Conservation (phyloP, 2,113 vertebrate genomes). For the Apteryx owenii region DNA sequence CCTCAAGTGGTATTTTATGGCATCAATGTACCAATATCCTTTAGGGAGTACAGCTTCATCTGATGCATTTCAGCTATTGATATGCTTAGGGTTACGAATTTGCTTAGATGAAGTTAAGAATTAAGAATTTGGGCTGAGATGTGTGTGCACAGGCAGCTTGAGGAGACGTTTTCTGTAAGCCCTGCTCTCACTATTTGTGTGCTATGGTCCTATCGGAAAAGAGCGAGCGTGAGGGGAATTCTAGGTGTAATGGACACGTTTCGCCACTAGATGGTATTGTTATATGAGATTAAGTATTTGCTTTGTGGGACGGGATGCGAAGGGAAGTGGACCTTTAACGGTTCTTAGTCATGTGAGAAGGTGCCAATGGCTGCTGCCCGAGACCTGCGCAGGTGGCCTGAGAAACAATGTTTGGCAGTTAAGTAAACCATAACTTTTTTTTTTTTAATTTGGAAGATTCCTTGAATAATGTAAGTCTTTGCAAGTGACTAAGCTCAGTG, state of each 20-base stretch:
- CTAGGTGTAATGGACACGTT: conserved; percentile 26
- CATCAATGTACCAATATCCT: neutral
- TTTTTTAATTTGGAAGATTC: neutral
- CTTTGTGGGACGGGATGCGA: neutral
- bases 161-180: neutral
- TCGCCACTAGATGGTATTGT: conserved; percentile 67
- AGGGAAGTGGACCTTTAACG: neutral
- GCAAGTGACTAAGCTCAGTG: neutral
- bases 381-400: neutral
- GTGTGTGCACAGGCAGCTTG: neutral
- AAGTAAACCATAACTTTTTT: neutral
- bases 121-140: neutral
- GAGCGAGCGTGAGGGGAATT: neutral
- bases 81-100: neutral
- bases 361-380: neutral
- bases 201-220: neutral
- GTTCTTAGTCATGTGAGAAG: neutral
- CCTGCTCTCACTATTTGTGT: neutral
- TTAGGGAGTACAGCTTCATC: neutral
- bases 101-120: neutral
- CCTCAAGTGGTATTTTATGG: neutral
- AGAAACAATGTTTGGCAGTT: neutral
- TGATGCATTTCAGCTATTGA: neutral
- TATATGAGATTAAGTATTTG: conserved; percentile 53
- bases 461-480: neutral